Evolutionary conservation across 2,797 vertebrate species (phyloP).

Genomic region (Phoxinus dragarum): DNA sequence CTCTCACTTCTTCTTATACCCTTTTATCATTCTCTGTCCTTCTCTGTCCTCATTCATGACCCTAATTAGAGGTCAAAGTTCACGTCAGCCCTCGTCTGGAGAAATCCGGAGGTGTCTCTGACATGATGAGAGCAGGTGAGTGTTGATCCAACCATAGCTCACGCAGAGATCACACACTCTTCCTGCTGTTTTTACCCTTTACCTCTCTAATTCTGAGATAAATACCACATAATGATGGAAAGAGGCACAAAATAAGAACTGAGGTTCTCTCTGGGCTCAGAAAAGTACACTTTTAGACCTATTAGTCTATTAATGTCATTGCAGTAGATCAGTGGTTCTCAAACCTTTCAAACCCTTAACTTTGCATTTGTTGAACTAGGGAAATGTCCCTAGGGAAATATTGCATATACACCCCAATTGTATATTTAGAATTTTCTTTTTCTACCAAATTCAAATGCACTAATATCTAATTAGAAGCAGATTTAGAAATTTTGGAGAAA

Average conservation of each 20-base stretch:
- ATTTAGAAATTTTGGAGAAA: background rate
- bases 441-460: background rate
- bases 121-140: constrained; percentile 72
- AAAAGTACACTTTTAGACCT: background rate
- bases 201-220: background rate
- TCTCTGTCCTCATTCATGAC: constrained; percentile 60
- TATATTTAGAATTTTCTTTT: background rate
- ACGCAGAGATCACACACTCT: constrained; percentile 42
- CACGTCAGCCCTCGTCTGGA: constrained; percentile 69
- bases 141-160: constrained; percentile 50
- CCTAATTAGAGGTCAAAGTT: constrained; percentile 68
- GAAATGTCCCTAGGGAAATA: background rate
- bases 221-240: background rate
- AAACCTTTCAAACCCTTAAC: background rate
- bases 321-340: background rate
- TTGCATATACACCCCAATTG: background rate
- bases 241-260: background rate
- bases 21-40: constrained; percentile 56
- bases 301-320: background rate
- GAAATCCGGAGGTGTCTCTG: constrained; percentile 67
- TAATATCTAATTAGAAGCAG: background rate
- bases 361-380: background rate
- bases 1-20: constrained; percentile 31
- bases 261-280: background rate
- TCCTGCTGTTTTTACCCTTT: background rate